phyloP scores from a whole-genome alignment of 2,113 vertebrate species.

The Eulacestoma nigropectus region DNA sequence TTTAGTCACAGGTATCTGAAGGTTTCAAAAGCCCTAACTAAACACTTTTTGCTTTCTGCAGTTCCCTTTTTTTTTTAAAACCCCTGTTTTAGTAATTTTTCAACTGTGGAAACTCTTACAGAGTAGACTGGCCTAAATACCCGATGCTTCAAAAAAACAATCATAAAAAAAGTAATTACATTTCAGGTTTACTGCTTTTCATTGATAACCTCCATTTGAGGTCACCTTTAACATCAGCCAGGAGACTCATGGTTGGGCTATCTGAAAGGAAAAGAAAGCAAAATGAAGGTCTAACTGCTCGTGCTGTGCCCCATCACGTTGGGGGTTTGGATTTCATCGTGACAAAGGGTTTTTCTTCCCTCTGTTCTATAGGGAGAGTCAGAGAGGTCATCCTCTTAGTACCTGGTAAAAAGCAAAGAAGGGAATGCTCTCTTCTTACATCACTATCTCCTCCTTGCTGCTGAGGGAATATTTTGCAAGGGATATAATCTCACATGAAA shows the following conservation, averaged over 20 bases:
- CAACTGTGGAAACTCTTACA: not conserved
- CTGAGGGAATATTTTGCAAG: conserved; percentile 33
- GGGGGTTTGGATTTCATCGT: conserved; percentile 24
- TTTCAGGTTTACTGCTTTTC: conserved; percentile 33
- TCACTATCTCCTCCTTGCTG: not conserved
- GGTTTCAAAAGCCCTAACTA: not conserved
- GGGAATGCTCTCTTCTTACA: conserved; percentile 27
- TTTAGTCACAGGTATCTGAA: not conserved
- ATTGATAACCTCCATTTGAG: conserved; percentile 33
- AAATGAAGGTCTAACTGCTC: not conserved
- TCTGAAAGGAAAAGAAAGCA: conserved; percentile 27
- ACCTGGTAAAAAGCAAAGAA: conserved; percentile 32
- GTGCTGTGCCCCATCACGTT: not conserved
- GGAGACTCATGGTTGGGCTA: not conserved
- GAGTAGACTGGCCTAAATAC: not conserved
- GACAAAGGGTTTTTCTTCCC: conserved; percentile 44
- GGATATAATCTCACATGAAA: conserved; percentile 35
- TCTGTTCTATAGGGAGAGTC: conserved; percentile 36
- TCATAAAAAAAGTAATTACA: not conserved
- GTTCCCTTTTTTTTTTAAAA: not conserved
- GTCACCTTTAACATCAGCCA: conserved; percentile 33
- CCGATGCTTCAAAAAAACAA: not conserved
- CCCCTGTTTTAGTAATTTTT: not conserved
- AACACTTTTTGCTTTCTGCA: not conserved
- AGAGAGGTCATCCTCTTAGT: conserved; percentile 10